These are phyloP conservation scores for Oryzias dopingdopingensis DNA, from an alignment of 2,797 vertebrate species.

Conservation along the genomic window DNA sequence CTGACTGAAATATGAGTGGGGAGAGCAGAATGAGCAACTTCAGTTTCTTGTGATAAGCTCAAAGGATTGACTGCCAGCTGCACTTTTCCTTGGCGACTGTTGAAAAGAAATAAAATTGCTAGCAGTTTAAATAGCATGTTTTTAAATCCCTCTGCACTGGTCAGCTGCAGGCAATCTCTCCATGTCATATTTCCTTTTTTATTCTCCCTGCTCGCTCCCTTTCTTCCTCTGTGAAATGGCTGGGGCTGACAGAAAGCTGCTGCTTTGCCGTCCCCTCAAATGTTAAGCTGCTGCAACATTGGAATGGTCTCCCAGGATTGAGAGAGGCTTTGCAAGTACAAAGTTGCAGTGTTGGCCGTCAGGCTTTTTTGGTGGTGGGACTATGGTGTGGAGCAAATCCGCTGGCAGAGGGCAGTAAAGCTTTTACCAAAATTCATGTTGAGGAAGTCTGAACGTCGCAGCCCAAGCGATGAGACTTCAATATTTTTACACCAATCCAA, in stretches of 20 bases:
- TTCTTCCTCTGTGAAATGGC: conserved; percentile 40
- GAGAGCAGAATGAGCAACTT: conserved; percentile 60
- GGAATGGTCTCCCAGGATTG: conserved; percentile 24
- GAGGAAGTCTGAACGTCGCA: conserved; percentile 3
- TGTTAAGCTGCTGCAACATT: conserved; percentile 43
- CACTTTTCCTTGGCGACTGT: conserved; percentile 49
- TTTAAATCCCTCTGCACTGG: conserved; percentile 70
- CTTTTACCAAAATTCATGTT: conserved; percentile 22
- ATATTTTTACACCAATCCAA: no score
- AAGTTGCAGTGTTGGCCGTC: conserved; percentile 18
- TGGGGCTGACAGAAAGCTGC: conserved; percentile 62
- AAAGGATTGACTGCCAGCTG: conserved; percentile 57
- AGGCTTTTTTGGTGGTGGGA: conserved; percentile 10
- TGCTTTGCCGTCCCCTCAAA: conserved; percentile 44
- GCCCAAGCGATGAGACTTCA: no score
- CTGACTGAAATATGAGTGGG: conserved; percentile 11
- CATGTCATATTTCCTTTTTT: conserved; percentile 53
- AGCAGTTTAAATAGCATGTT: conserved; percentile 66
- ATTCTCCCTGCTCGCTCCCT: conserved; percentile 12
- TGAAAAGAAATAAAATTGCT: conserved; percentile 45
- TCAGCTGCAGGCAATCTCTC: conserved; percentile 58
- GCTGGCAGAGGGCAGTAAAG: conserved; percentile 26
- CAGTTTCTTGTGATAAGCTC: conserved; percentile 61
- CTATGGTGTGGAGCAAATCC: conserved; percentile 34
- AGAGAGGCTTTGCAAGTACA: conserved; percentile 8